Evolutionary conservation across 53 echinoderm and acorn worm species (phyloP), one percentile per base, ranked within the genome.

Genomic region (Holothuria scabra): DNA sequence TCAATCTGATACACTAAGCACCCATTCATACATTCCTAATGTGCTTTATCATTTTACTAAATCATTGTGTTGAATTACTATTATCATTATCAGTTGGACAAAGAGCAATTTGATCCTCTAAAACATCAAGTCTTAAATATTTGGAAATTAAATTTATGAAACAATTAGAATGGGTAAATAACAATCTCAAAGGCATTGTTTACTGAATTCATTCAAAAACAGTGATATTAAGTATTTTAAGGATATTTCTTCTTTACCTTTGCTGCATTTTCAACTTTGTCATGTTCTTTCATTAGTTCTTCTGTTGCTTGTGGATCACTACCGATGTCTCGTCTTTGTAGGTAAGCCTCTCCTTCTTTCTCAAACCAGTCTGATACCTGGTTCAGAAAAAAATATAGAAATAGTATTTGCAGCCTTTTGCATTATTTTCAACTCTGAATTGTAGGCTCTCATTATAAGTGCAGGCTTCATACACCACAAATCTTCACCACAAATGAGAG

Each of bases 311-410:
- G 75, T 60, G 90, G 76, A 52, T 87, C 59, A 20, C 92, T 84
- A 11, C 99, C 99, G 31, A 99, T 88, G 74, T 99, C 93, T 67
- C 85, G 88, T 80, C 83, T 87, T 86, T 93, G 87, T 8, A 99
- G 86, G 84, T 94, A 93, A 20, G 84, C 89, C 61, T 95, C 94
- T 28, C 99, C 94, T 37, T 92, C 84, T 24, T 92, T 95, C 71
- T 87, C 87, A 80, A 99, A 93, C 99, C 94, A 99, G 57, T 93
- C 89, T 31, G 99, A 95, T 72, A 99, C 92, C 94, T 99, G 58
- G 52, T 55, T 5, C 12, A 56, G 28, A 56, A 56, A 0, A 76
- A 56, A 21, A 8, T n/a, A 0, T 74, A 41, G 8, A 41, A 8
- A 10, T 8, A 84, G 21, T 20, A 23, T 32, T 21, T 21, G 16